Base-by-base conservation (phyloP, 2,113 vertebrate genomes). In the Kryptolebias marmoratus region DNA sequence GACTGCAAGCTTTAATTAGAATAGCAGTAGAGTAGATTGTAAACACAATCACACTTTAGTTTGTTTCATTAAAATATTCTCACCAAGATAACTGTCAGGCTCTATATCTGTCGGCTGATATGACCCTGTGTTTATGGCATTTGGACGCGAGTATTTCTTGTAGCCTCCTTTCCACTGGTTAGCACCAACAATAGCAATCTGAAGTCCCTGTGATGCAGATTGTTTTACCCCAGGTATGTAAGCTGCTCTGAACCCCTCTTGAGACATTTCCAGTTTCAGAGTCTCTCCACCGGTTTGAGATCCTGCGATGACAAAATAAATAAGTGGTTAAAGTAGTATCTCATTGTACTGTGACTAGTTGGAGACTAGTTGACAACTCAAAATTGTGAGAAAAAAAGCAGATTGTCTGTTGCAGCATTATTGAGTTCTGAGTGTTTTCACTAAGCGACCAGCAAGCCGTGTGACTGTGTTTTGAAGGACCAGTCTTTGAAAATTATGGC, bases 111-210 rank as follows among this genome's bases (percentile, higher is more conserved):
- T 0, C 1, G 86, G 76, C 42, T 70, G 30, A 67, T 50, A 74
- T 18, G 74, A 56, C 0, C 2, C 22, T 11, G 10, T 14, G 0
- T 13, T 27, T 13, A 0, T 1, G 0, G 2, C 0, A 13, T 54
- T 4, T 1, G 0, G 0, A 16, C 27, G 6, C 12, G 3, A 3
- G 28, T 83, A 88, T 11, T 31, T 16, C 52, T 60, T 61, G 39
- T 71, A 91, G 9, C 91, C 91, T 64, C 93, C 93, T 69, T 12
- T 90, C 93, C 93, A 94, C 44, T 85, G 64, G 61, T 87, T 92
- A 1, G 91, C 92, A 58, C 93, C 93, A 39, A 93, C 85, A 42
- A 79, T 49, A 31, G 63, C 68, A 61, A 92, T 57, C 62, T 84
- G 78, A 52, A 88, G 54, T 5, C 60, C 82, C 70, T 83, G 45